phyloP scores from a whole-genome alignment of 2,888 invertebrate genomes.

The Drepana falcataria region DNA sequence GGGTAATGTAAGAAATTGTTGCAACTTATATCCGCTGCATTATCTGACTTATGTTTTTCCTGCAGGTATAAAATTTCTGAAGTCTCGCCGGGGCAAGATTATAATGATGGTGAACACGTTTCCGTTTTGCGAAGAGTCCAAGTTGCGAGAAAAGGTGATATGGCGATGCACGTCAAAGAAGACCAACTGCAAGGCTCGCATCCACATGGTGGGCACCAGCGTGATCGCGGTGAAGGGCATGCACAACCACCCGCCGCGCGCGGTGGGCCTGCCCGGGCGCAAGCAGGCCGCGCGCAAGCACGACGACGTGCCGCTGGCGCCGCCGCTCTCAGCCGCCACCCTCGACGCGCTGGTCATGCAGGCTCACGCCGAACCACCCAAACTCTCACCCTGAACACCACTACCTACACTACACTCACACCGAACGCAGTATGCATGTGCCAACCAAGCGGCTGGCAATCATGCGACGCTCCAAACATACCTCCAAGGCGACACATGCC shows the following conservation, averaged over 20 bases:
- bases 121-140: conserved; percentile 75
- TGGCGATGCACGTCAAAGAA: conserved; percentile 77
- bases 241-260: conserved; percentile 73
- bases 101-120: conserved; percentile 78
- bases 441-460: too few relatives aligned
- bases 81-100: conserved; percentile 72
- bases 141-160: conserved; percentile 71
- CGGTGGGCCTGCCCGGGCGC: conserved; percentile 42
- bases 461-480: too few relatives aligned
- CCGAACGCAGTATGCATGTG: too few relatives aligned
- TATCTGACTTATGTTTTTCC: conserved; percentile 49
- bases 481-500: too few relatives aligned
- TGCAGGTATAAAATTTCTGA: conserved; percentile 73
- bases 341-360: conserved; percentile 22
- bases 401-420: background rate
- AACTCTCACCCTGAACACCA: conserved; percentile 5
- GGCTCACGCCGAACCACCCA: conserved; percentile 26
- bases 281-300: conserved; percentile 11
- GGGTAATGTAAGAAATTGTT: background rate
- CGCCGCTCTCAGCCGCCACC: conserved; percentile 11
- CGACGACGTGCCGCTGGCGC: conserved; percentile 10
- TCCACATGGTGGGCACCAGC: conserved; percentile 69
- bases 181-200: conserved; percentile 73
- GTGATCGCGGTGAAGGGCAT: conserved; percentile 74
- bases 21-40: conserved; percentile 11